These are phyloP conservation scores for Candidula unifasciata DNA, from an alignment of 2,888 invertebrate genomes.

Conservation along the genomic window DNA sequence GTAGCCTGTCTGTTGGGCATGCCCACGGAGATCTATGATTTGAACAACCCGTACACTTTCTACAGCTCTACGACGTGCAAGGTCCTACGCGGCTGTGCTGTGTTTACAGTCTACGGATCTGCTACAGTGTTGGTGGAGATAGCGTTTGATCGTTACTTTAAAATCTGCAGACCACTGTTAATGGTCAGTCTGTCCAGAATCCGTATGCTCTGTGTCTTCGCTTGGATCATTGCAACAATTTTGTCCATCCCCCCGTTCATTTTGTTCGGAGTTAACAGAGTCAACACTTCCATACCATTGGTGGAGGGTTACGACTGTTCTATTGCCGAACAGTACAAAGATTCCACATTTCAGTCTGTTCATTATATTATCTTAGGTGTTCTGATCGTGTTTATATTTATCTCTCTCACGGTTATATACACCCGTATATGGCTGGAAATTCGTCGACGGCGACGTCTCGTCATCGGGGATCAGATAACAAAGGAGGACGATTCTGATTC, in stretches of 20 bases:
- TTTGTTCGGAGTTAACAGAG: slow-evolving; percentile 64
- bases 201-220: slow-evolving; percentile 63
- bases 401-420: slow-evolving; percentile 64
- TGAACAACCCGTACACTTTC: slow-evolving; percentile 67
- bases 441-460: slow-evolving; percentile 54
- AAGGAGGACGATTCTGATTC: slow-evolving; percentile 50
- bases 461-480: slow-evolving; percentile 57
- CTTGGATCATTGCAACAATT: slow-evolving; percentile 61
- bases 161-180: slow-evolving; percentile 68
- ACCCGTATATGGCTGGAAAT: slow-evolving; percentile 60
- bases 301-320: slow-evolving; percentile 67
- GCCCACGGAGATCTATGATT: slow-evolving; percentile 68
- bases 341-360: slow-evolving; percentile 58
- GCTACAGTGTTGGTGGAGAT: slow-evolving; percentile 67
- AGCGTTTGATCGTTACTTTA: slow-evolving; percentile 71
- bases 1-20: slow-evolving; percentile 67
- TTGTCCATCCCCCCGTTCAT: slow-evolving; percentile 63
- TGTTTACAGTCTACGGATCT: slow-evolving; percentile 67
- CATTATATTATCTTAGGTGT: slow-evolving; percentile 62
- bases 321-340: slow-evolving; percentile 61
- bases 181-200: slow-evolving; percentile 64
- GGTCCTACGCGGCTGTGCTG: slow-evolving; percentile 61
- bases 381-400: slow-evolving; percentile 62
- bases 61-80: slow-evolving; percentile 66
- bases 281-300: slow-evolving; percentile 54